Base-by-base conservation (phyloP, 2,888 invertebrate genomes). In the Stenodera caucasica region DNA sequence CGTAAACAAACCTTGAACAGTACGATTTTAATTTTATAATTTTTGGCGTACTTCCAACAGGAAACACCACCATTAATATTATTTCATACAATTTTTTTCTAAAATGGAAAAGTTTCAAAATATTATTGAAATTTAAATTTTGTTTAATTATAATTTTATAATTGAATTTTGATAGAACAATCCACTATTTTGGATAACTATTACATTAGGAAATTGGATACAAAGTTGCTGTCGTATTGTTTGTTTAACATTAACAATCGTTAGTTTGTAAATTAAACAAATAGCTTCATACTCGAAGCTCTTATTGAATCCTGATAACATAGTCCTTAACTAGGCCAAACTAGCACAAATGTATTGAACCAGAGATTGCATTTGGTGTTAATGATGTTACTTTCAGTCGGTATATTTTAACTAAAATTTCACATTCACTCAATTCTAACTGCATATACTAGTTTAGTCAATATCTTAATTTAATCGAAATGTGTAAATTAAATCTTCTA, bases 401-500 rank as follows among this genome's bases (percentile, higher is more conserved):
- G 49, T 51, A 15, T 29, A 49, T 59, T 55, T 56, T n/a, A n/a
- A 35, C 35, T 35, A 35, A 35, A 26, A 26, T 26, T 5, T 3
- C 7, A 26, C 3, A 26, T 26, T 7, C 7, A 26, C 26, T 7
- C 7, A 26, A 26, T 5, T 26, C n/a, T n/a, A n/a, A n/a, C n/a
- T n/a, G n/a, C n/a, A n/a, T n/a, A n/a, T n/a, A n/a, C n/a, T n/a
- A n/a, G n/a, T n/a, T n/a, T 60, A 52, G 37, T 60, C 56, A 60
- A 59, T 59, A 51, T 33, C 26, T 33, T 60, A 60, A 60, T 60
- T 50, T 53, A 53, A 60, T 60, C 52, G 57, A 54, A 51, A n/a
- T 52, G 54, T 53, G 57, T 53, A 55, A 55, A 61, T 57, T 58
- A 58, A 53, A 61, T 61, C 49, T 57, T 55, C 57, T 54, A 50